These are phyloP conservation scores for Hydrochoerus hydrochaeris DNA, from an alignment of 2,113 vertebrate genomes.

Conservation along the genomic window DNA sequence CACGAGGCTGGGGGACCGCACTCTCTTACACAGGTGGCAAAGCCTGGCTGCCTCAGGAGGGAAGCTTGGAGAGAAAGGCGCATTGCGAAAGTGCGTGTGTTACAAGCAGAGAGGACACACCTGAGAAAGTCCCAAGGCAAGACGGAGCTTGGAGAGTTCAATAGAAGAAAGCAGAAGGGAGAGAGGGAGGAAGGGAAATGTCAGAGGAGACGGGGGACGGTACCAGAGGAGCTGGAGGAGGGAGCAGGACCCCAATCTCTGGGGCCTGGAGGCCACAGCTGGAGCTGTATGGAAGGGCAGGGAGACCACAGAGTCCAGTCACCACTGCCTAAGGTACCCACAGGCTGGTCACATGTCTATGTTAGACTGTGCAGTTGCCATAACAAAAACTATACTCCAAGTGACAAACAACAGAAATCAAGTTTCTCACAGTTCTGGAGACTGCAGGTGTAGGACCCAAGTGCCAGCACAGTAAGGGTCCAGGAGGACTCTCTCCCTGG, in stretches of 20 bases:
- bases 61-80: neutral
- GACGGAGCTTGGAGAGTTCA: neutral
- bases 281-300: neutral
- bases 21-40: accelerated
- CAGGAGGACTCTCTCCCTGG: neutral
- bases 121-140: neutral
- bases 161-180: neutral
- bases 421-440: neutral
- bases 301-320: neutral
- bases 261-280: neutral
- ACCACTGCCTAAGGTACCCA: neutral
- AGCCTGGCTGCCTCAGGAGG: neutral
- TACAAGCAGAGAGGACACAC: too few relatives aligned
- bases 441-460: too few relatives aligned
- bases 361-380: neutral
- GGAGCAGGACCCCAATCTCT: neutral
- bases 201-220: neutral
- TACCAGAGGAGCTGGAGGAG: neutral
- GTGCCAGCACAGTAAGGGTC: neutral
- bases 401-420: neutral
- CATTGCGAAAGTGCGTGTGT: neutral
- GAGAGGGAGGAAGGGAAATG: neutral
- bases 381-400: neutral
- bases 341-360: neutral
- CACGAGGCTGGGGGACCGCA: neutral